Evolutionary conservation across 2,797 vertebrate genomes (phyloP), one percentile per base, ranked within the genome.

Genomic region (Alectoris magna): DNA sequence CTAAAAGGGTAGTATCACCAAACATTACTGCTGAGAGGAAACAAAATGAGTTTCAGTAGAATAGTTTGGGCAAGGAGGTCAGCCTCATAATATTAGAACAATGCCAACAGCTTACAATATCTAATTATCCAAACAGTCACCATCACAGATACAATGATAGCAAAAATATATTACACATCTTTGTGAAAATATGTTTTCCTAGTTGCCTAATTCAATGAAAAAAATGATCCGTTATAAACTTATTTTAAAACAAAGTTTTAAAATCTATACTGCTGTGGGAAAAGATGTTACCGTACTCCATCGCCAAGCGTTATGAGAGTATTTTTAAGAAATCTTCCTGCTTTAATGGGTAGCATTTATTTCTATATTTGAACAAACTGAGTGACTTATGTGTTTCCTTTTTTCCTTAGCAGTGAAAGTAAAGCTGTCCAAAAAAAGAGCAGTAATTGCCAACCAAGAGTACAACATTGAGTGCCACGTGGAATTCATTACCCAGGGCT

Each of bases 401-500:
- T 72, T 48, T 62, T 39, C 22, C 17, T 60, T 68, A 97, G 99
- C 98, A 34, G 97, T 99, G 78, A 98, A 98, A 64, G 98, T 98
- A 75, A 99, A 98, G 93, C 88, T 99, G 34, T 97, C 97, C 36
- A 98, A 97, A 34, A 98, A 96, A 36, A 98, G 97, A 76, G 72
- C 96, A 21, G 81, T 95, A 7, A 94, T 89, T 4, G 97, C 97
- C 15, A 95, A 98, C 58, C 97, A 98, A 6, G 98, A 98, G 74
- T 98, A 98, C 62, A 97, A 98, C 60, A 97, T 98, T 27, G 98
- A 99, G 63, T 98, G 98, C 27, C 97, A 97, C 8, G 98, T 98
- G 18, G 98, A 99, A 96, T 98, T 99, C 56, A 97, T 98, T 84
- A 98, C 96, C 44, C 98, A 98, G 69, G 98, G 98, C 2, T 98